Base-by-base conservation (phyloP, 2,888 invertebrate species). In the Lithodes maja region DNA sequence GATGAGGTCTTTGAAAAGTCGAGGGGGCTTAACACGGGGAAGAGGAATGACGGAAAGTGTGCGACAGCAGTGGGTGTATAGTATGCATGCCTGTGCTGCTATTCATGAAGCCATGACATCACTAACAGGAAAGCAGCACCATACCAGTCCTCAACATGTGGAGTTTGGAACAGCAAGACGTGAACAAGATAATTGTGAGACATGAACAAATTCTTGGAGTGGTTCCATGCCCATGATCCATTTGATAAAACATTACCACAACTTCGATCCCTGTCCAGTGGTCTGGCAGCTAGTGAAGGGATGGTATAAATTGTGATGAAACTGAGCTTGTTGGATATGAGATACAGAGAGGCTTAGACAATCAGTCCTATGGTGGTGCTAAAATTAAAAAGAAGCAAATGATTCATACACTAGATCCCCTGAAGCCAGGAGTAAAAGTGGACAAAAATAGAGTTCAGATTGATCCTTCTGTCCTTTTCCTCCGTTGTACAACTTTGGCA, bases 101-200 rank as follows among this genome's bases (percentile, higher is more conserved):
- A 49, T 33, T 77, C 17, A 77, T 49, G 50, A 77, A 33, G 3
- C 81, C 17, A 61, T 61, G 61, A 33, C 55, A 55, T 81, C 61
- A 54, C 81, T 55, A 49, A 61, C 61, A n/a, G 55, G 54, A 7
- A 61, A n/a, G 53, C 81, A 61, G 17, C 55, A 81, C 55, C n/a
- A 17, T 54, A 33, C 17, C 17, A 61, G 3, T 53, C 49, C 2
- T 68, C 69, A 68, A 9, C 69, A 68, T 68, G 68, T 61, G 69
- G 83, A 83, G 17, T 61, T 61, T 50, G 61, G 54, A 52, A 80
- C 54, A 80, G 80, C 55, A 77, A 77, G 12, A 33, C 61, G 77
- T 9, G 77, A 77, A 1, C 77, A 77, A 1, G 77, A 17, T 49
- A 3, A n/a, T n/a, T 77, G 77, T 49, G 33, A 77, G 77, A 77